phyloP scores from a whole-genome alignment of 2,113 vertebrate genomes.

The Apaloderma vittatum region DNA sequence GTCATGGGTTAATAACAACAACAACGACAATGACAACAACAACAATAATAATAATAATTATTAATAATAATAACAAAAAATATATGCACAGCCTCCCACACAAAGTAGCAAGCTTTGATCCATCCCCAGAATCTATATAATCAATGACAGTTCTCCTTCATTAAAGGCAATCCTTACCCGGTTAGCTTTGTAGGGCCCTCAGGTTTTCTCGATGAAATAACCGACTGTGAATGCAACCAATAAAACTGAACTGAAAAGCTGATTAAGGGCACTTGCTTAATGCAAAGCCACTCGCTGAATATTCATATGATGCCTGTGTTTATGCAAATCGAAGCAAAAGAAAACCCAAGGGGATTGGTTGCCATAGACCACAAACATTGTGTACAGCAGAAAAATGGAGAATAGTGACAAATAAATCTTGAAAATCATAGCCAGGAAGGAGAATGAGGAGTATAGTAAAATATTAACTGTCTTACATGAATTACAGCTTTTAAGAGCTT shows the following conservation, averaged over 20 bases:
- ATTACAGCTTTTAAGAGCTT: slow-evolving; percentile 58
- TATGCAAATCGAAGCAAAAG: slow-evolving; percentile 92
- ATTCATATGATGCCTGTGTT: slow-evolving; percentile 96
- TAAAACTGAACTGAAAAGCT: slow-evolving; percentile 93
- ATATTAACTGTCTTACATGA: slow-evolving; percentile 61
- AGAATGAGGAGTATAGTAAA: slow-evolving; percentile 52
- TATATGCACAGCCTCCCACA: fast-evolving
- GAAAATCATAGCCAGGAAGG: slow-evolving; percentile 62
- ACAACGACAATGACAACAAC: neutral
- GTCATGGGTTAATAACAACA: slow-evolving; percentile 65
- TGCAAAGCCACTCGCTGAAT: slow-evolving; percentile 90
- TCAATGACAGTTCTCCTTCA: slow-evolving; percentile 74
- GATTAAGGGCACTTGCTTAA: slow-evolving; percentile 91
- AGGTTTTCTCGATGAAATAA: slow-evolving; percentile 87
- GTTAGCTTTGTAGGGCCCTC: slow-evolving; percentile 80
- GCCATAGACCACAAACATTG: slow-evolving; percentile 74
- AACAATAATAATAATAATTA: neutral
- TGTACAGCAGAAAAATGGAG: slow-evolving; percentile 67
- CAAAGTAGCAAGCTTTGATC: slow-evolving; percentile 35
- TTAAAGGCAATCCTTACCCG: slow-evolving; percentile 86
- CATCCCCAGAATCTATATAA: slow-evolving; percentile 68
- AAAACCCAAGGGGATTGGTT: slow-evolving; percentile 79
- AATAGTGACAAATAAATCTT: slow-evolving; percentile 73
- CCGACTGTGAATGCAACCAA: slow-evolving; percentile 83
- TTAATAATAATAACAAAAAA: neutral